Percentiles rank a stretch among this genome's conserved stretches.
These are phyloP conservation scores for Trachelus iudaicus DNA, from an alignment of 2,888 invertebrate genomes.

Conservation along the genomic window DNA sequence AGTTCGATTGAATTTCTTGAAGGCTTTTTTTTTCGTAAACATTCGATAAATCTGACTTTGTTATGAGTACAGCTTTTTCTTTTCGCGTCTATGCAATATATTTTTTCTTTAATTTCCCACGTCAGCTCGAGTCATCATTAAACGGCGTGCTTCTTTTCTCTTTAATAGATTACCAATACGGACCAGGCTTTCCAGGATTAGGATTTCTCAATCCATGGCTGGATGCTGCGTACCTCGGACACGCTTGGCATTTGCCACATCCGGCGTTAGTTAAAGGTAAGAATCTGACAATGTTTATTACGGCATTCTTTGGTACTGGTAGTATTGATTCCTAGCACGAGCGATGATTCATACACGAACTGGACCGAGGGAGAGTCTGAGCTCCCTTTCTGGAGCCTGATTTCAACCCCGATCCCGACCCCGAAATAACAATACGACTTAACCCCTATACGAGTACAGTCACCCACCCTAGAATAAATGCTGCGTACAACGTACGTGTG, in stretches of 20 bases:
- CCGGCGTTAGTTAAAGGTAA: constrained; percentile 74
- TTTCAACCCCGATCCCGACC: constrained; percentile 34
- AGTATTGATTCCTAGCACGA: constrained; percentile 28
- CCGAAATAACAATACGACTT: constrained; percentile 53
- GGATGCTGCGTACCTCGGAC: constrained; percentile 85
- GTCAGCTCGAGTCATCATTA: background rate
- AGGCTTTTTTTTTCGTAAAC: constrained; percentile 13
- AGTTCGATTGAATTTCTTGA: constrained; percentile 12
- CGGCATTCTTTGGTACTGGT: background rate
- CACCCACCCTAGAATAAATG: constrained; percentile 2
- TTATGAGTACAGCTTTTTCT: constrained; percentile 13
- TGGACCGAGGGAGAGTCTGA: constrained; percentile 53
- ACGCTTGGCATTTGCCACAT: constrained; percentile 71
- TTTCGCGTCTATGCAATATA: background rate
- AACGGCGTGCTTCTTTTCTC: constrained; percentile 20
- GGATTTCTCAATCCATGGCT: constrained; percentile 84
- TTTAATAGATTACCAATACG: constrained; percentile 81
- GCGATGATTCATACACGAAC: constrained; percentile 59
- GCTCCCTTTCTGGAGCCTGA: constrained; percentile 40
- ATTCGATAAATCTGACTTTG: constrained; percentile 20
- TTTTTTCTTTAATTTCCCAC: background rate
- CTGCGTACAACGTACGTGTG: background rate
- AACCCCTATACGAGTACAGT: constrained; percentile 16
- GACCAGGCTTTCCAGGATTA: constrained; percentile 70
- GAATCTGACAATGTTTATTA: constrained; percentile 25